phyloP scores from a whole-genome alignment of 2,797 vertebrate genomes.

The Crax fasciolata region DNA sequence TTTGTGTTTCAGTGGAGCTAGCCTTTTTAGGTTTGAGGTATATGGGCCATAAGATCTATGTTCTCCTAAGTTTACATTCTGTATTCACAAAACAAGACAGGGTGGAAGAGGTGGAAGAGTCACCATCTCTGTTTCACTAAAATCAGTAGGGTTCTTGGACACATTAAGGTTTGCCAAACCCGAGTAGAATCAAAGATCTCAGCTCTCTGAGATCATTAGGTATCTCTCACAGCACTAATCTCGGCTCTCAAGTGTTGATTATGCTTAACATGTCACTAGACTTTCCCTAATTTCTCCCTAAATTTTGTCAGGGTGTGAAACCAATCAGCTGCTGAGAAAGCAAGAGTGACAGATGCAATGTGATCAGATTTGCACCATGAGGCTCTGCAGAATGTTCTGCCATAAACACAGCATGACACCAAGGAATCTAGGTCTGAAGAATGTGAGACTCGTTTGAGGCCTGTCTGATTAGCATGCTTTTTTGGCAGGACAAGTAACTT shows the following conservation, averaged over 20 bases:
- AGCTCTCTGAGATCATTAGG: background rate
- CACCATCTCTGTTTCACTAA: background rate
- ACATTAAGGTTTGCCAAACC: background rate
- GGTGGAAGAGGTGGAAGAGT: background rate
- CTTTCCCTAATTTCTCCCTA: background rate
- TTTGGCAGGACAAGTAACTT: background rate
- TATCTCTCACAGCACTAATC: background rate
- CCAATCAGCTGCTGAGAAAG: background rate
- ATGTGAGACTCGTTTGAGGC: background rate
- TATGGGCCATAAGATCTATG: background rate
- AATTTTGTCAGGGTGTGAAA: background rate
- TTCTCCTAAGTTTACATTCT: background rate
- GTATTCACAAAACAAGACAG: background rate
- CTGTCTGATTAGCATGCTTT: background rate
- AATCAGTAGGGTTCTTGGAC: background rate
- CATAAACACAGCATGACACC: fast-evolving
- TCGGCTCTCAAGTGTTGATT: background rate
- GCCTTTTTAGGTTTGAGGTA: background rate
- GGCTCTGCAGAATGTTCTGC: fast-evolving
- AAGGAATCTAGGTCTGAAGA: background rate
- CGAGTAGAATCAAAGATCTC: background rate
- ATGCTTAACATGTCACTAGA: background rate
- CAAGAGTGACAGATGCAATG: background rate
- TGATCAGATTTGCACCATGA: background rate
- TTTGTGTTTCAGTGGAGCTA: background rate